Evolutionary conservation across 1,140 invertebrate species (phyloP), one percentile per base, ranked within the genome.

Genomic region (Bombus pyrosoma): DNA sequence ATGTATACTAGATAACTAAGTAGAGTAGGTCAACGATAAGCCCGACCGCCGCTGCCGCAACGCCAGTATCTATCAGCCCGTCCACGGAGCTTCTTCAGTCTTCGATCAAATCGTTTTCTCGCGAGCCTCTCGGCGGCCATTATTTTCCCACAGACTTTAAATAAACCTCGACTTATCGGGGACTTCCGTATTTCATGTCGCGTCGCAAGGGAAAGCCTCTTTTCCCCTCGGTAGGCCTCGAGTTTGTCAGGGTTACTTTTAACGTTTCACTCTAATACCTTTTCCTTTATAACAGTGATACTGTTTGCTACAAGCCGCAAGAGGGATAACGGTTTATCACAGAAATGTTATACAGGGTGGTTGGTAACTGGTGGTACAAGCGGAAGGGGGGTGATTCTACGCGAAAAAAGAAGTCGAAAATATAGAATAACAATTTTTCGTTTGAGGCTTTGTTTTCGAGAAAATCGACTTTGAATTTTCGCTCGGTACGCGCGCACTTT

Each of bases 21-120:
- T 82, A 37, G 80, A 86, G 85, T 53, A 86, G 85, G 79, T 82
- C 85, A 82, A 86, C 72, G 80, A 82, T 86, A 86, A 86, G 80
- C 85, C 68, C 47, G 69, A 2, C 79, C 22, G 22, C n/a, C n/a
- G 71, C 12, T 25, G n/a, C 71, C 66, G 9, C n/a, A n/a, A 8
- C 43, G 41, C 8, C 59, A 25, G 32, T 82, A 74, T 76, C 85
- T 86, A 82, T 86, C 85, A 86, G 80, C 72, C 43, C 68, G 71
- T 86, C 34, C 34, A 53, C 13, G 32, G 34, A 13, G 57, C 9
- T 34, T 37, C n/a, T 53, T 34, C 64, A 22, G 41, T 10, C 66
- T 59, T 32, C 69, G 66, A 74, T 85, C 83, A 57, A 76, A 82
- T 47, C 39, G 72, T 76, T 77, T 39, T 62, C 53, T 18, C 32